These are phyloP conservation scores for Rynchops niger DNA, from an alignment of 2,113 vertebrate genomes.

Conservation along the genomic window DNA sequence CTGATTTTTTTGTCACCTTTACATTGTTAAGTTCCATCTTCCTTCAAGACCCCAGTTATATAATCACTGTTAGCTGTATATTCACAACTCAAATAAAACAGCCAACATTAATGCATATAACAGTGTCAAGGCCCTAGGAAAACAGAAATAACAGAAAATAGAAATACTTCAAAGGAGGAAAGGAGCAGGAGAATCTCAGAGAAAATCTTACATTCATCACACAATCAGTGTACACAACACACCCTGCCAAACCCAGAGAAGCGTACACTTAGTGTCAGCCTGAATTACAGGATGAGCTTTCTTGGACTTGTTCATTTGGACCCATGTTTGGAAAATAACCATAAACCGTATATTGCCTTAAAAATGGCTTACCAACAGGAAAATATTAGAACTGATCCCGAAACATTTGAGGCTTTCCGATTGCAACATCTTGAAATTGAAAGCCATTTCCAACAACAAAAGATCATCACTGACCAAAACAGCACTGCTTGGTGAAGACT, in stretches of 20 bases:
- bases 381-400: constrained; percentile 16
- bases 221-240: not conserved
- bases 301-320: constrained; percentile 3
- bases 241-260: not conserved
- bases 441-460: constrained; percentile 31
- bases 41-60: not conserved
- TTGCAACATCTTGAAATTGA: constrained; percentile 34
- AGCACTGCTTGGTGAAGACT: not conserved
- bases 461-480: not conserved
- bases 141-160: not conserved
- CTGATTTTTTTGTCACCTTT: not conserved
- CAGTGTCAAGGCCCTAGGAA: not conserved
- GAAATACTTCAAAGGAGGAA: not conserved
- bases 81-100: not conserved
- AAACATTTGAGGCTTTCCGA: not conserved
- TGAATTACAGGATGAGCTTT: not conserved
- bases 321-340: constrained; percentile 24
- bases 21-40: not conserved
- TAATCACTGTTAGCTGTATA: not conserved
- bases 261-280: not conserved
- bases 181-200: not conserved
- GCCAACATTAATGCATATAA: not conserved
- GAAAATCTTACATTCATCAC: not conserved
- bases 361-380: constrained; percentile 25
- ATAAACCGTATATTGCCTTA: not conserved